Base-by-base conservation (phyloP, 2,113 vertebrate genomes). In the Anoura caudifer region DNA sequence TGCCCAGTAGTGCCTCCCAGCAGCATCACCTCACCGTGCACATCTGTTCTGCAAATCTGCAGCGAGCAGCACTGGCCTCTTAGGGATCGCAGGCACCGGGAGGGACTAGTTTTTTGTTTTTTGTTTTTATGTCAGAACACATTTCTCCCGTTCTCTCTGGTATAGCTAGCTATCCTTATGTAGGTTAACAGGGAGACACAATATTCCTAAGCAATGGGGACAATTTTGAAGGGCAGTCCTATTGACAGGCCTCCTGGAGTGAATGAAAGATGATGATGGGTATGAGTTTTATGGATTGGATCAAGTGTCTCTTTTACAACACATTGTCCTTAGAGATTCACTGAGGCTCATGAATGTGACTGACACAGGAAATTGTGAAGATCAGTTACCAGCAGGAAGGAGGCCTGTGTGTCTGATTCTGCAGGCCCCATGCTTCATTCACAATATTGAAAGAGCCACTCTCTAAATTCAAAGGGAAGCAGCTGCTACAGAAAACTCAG, bases 331-430 rank as follows among this genome's bases (percentile, higher is more conserved):
- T 91, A 88, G 43, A 87, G 77, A 89, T 93, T 96, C 95, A 85
- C 90, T 17, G 52, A 17, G 11, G 65, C 52, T 67, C 0, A 0
- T 47, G 84, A 36, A 9, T 87, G 75, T 0, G 4, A 89, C 54
- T 73, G 81, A 69, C 56, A 87, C 90, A 94, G 93, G 72, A 82
- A 87, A 70, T 75, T 47, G 76, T 76, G 77, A 92, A 95, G 76
- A 85, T 81, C 43, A 31, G 76, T 56, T 54, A 31, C 50, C 65
- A 73, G 88, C 20, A 0, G 90, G 87, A 76, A 65, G 8, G 92
- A 85, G 59, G 84, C 85, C 86, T 70, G 17, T 76, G 90, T 96
- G 94, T 97, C 93, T 95, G 88, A 87, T 97, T 93, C 82, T 97
- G 52, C 43, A 69, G 63, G 92, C 81, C 87, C 47, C 59, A n/a